Evolutionary conservation across 2,797 vertebrate species (phyloP), one percentile per base, ranked within the genome.

Genomic region (Molossus alvarezi): DNA sequence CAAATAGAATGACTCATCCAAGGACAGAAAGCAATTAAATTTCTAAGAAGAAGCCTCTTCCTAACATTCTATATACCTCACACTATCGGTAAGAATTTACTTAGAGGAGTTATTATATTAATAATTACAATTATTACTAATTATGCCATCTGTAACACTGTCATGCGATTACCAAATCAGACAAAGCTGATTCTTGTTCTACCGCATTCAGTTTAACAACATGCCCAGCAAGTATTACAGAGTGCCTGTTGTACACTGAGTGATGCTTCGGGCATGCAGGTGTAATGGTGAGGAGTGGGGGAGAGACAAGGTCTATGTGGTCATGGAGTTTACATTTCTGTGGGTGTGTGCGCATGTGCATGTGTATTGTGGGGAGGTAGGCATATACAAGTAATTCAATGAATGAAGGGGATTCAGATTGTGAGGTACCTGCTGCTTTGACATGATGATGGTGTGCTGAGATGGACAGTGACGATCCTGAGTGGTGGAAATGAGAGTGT

Each of bases 1-100:
- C 41, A 37, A 94, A 83, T 7, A 82, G 77, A 88, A 65, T 96
- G 96, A 95, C n/a, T 95, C 92, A 89, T 21, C 6, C 90, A 92
- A 90, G 23, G 55, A 51, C 77, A 96, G 55, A 95, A 90, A 95
- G 72, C 27, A 86, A 67, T 80, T 80, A 79, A 25, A 53, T 88
- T 88, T 69, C 37, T 57, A 55, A 69, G 53, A 88, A 37, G 33
- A 75, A 90, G 9, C 6, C 18, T 95, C 64, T 86, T 62, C 29
- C 65, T 60, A 85, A 95, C 48, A 83, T 86, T 60, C 45, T 33
- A 37, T 55, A 79, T 9, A 85, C 5, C 23, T 60, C 37, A 55
- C 1, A 25, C 65, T 33, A 92, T 81, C 81, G 92, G 25, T 57
- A 81, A 89, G 76, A 58, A 81, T 81, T 67, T 79, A 90, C 45